Percentiles rank a stretch among this genome's conserved stretches.
These are phyloP conservation scores for Melieria omissa DNA, from an alignment of 2,888 invertebrate genomes.

Conservation along the genomic window DNA sequence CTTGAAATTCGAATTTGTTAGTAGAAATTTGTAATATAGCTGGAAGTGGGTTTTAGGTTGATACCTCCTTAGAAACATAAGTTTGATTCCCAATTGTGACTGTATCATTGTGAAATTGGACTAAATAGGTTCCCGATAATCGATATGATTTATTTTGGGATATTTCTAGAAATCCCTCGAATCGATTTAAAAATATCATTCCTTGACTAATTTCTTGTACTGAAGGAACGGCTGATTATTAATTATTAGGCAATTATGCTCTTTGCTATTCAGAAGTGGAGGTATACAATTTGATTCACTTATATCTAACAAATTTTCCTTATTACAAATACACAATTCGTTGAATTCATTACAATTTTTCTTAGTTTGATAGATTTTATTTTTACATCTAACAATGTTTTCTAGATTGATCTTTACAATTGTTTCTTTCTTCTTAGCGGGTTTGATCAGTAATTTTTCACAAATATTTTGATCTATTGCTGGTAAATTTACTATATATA, in stretches of 20 bases:
- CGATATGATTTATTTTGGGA: not conserved
- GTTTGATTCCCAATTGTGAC: too few species aligned
- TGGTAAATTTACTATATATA: constrained; percentile 39
- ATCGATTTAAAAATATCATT: constrained; percentile 2
- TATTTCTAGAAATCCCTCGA: not conserved
- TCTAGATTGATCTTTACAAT: constrained; percentile 38
- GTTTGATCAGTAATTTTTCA: constrained; percentile 38
- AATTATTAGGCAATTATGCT: not conserved
- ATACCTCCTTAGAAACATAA: too few species aligned
- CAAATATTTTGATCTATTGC: constrained; percentile 33
- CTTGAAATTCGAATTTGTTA: too few species aligned
- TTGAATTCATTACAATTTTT: constrained; percentile 38
- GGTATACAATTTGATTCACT: constrained; percentile 20
- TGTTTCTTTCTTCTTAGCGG: constrained; percentile 33
- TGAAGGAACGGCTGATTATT: constrained; percentile 11
- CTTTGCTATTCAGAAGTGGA: constrained; percentile 1
- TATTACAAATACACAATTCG: constrained; percentile 41
- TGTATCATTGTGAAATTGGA: not conserved
- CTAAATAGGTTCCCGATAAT: not conserved
- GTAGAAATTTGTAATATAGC: too few species aligned
- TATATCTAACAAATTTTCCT: constrained; percentile 37
- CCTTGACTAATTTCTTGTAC: not conserved
- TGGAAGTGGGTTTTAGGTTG: too few species aligned
- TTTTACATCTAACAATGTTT: constrained; percentile 31
- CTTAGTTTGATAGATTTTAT: constrained; percentile 30